Percentiles rank a stretch among this genome's conserved stretches.
Conservation (phyloP, 2,888 invertebrate species). For the Napeogenes sylphis region DNA sequence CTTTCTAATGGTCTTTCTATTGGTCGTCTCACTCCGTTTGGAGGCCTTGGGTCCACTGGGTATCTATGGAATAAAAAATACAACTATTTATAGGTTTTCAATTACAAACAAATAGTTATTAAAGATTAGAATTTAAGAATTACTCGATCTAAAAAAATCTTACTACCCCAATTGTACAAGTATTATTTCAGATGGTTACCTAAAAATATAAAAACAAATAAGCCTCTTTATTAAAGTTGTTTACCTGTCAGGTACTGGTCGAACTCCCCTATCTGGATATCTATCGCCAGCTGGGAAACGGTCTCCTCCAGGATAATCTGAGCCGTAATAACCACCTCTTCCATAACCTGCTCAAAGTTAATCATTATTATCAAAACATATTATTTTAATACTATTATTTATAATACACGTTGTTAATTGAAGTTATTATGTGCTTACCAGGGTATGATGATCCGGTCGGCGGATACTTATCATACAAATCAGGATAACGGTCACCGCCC, state of each 20-base stretch:
- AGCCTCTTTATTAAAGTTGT: background rate
- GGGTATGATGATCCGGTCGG: constrained; percentile 74
- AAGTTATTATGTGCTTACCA: constrained; percentile 54
- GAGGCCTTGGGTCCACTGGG: constrained; percentile 66
- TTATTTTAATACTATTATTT: background rate
- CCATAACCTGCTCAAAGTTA: constrained; percentile 53
- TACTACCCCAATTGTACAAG: too few species aligned
- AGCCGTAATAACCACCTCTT: constrained; percentile 61
- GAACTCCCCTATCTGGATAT: constrained; percentile 66
- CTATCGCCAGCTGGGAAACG: constrained; percentile 58
- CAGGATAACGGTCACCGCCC: constrained; percentile 72
- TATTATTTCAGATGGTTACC: too few species aligned
- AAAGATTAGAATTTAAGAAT: too few species aligned
- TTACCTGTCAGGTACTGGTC: constrained; percentile 70
- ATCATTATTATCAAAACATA: background rate
- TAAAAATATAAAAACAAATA: background rate
- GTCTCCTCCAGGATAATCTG: constrained; percentile 50
- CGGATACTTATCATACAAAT: constrained; percentile 77
- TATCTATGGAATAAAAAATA: constrained; percentile 41
- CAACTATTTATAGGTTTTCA: too few species aligned
- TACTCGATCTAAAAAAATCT: too few species aligned
- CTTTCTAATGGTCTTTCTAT: constrained; percentile 62
- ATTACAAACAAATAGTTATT: too few species aligned
- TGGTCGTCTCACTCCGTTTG: constrained; percentile 57
- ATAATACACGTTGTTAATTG: background rate